A percentile compares a stretch with the other conserved stretches of the same genome.
Conservation (phyloP, 1,140 invertebrate species). For the Heliconius hewitsoni region DNA sequence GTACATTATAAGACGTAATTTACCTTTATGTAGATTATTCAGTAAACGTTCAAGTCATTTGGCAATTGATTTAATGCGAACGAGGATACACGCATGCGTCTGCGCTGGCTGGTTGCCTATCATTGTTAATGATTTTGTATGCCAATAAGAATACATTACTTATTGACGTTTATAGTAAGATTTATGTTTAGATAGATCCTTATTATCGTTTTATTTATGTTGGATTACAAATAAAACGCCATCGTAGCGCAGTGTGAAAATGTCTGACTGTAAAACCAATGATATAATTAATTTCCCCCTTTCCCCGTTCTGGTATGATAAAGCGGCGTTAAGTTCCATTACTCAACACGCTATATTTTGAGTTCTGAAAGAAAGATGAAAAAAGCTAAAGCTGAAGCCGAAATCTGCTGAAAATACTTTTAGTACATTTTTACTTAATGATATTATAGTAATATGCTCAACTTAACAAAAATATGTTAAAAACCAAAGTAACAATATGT, state of each 20-base stretch:
- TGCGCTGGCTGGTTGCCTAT: background rate
- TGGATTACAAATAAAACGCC: too few species aligned
- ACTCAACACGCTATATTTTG: too few species aligned
- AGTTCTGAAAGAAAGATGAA: too few species aligned
- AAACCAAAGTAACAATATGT: background rate
- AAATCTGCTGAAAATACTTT: too few species aligned
- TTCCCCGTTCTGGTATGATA: too few species aligned
- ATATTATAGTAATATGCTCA: background rate
- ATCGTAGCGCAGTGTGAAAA: too few species aligned
- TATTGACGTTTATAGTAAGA: constrained; percentile 9
- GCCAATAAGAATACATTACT: background rate
- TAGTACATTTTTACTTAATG: too few species aligned
- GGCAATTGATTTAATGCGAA: constrained; percentile 7
- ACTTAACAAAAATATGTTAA: too few species aligned
- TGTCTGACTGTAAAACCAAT: too few species aligned
- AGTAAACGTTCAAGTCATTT: constrained; percentile 4
- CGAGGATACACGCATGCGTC: background rate
- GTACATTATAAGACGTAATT: background rate
- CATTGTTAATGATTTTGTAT: background rate
- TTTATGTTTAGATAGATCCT: background rate
- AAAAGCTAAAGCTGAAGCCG: too few species aligned
- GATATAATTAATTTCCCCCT: too few species aligned
- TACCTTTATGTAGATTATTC: background rate
- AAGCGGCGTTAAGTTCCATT: too few species aligned
- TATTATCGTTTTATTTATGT: background rate